Evolutionary conservation across 2,113 vertebrate genomes (phyloP).

Genomic region (Syngnathus scovelli): DNA sequence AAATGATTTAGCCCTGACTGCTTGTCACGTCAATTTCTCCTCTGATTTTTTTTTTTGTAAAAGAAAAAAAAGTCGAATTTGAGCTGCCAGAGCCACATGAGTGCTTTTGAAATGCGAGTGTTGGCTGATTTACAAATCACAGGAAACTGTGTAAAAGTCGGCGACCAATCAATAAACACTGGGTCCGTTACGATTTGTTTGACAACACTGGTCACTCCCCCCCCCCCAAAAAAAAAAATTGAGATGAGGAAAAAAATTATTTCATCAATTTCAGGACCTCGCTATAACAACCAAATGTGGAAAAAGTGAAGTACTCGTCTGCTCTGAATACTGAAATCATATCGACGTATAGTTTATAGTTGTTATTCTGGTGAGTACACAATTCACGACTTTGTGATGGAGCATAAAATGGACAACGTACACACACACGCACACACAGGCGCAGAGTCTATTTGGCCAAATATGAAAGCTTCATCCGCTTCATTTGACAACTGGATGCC

Average conservation of each 20-base stretch:
- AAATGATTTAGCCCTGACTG: slow-evolving; percentile 68
- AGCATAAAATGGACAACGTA: background rate
- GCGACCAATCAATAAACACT: slow-evolving; percentile 6
- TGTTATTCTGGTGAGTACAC: background rate
- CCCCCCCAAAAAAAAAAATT: background rate
- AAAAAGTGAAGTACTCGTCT: background rate
- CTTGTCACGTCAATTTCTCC: slow-evolving; percentile 70
- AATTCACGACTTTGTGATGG: background rate
- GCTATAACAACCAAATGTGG: background rate
- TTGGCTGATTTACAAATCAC: slow-evolving; percentile 18
- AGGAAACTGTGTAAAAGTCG: slow-evolving; percentile 7
- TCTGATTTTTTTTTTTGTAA: slow-evolving; percentile 58
- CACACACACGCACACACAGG: background rate
- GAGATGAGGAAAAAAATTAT: background rate
- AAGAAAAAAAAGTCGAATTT: slow-evolving; percentile 40
- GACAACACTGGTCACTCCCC: background rate
- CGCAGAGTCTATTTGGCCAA: slow-evolving; percentile 26
- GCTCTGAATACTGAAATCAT: background rate
- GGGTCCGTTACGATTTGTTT: background rate
- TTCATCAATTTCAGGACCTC: background rate
- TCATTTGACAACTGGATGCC: slow-evolving; percentile 31
- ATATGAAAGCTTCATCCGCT: slow-evolving; percentile 13
- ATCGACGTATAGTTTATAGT: background rate
- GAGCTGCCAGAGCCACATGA: slow-evolving; percentile 45
- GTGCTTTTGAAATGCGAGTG: slow-evolving; percentile 26